Base-by-base conservation (phyloP, 1,140 invertebrate species). In the Ooceraea biroi region DNA sequence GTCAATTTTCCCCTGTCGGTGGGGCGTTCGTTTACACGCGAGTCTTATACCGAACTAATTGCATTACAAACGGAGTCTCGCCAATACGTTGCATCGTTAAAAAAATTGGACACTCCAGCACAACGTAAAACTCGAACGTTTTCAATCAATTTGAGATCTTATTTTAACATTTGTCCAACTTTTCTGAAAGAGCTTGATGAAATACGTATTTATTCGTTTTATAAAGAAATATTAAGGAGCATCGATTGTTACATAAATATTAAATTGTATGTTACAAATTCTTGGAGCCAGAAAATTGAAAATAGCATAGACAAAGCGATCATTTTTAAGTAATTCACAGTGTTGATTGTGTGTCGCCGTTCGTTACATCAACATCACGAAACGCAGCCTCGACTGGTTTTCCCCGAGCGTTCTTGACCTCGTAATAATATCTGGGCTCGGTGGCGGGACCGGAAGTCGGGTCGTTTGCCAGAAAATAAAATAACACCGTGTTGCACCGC, bases 381-480 rank as follows among this genome's bases (percentile, higher is more conserved):
- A n/a, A 36, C 3, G 46, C 63, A 25, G 22, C 5, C 41, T 57
- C 63, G 65, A 46, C 17, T 14, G 25, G 65, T 78, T 84, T 60
- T 88, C 14, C 60, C 61, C 61, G 63, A 50, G 55, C 57, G 77
- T 30, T 52, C 46, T 46, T 55, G 69, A 66, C 78, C 73, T 66
- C 69, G 69, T 88, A 84, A 88, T 86, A 76, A 72, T 82, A 88
- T 77, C 61, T 58, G 73, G 80, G 57, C 46, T 66, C 50, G 27
- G 36, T 14, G 41, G 46, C 44, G 44, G 46, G 86, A 85, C 86
- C 89, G 89, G 89, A 90, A 90, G 88, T 83, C 52, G 85, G 83
- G 76, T 84, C 85, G 85, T 88, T 90, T 83, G 88, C 74, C 80
- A 90, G 82, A 82, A 90, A 90, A 92, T 89, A 87, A 92, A 92